Evolutionary conservation across 2,888 invertebrate genomes (phyloP), one percentile per base, ranked within the genome.

Genomic region (Dasypolia templi): DNA sequence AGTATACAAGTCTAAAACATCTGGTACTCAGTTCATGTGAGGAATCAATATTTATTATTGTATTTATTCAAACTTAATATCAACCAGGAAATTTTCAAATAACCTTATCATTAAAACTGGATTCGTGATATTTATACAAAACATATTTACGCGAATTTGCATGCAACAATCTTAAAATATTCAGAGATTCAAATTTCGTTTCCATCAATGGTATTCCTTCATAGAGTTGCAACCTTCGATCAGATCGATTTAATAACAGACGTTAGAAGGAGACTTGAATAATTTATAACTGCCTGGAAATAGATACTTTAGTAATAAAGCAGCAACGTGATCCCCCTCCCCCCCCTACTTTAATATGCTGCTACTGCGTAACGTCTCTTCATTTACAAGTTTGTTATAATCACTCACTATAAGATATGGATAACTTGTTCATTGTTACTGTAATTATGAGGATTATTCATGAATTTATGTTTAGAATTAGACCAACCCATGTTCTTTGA

Each of bases 211-310:
- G 4, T 35, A 42, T 51, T 39, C 9, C n/a, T 64, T 71, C 44
- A 6, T 68, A 29, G 51, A 65, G 46, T 17, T 68, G 42, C 67
- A 81, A 59, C 67, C 70, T 56, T 70, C 75, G 29, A 44, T 65
- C 42, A 11, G 53, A 77, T 83, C 83, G 80, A 83, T 80, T 46
- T 75, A 75, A 81, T 79, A 71, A 71, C 59, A 65, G 59, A 32
- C 44, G 11, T 71, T 76, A 68, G 55, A 84, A 49, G 69, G 39
- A 64, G 42, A 64, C 63, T 46, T 81, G 68, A 63, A 72, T 81
- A 63, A 81, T 84, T 72, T 44, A 84, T 81, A 51, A 44, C 26
- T 39, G 65, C 53, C 67, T 61, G 73, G 77, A 74, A 77, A 77
- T 84, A 66, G 65, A 72, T 69, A 84, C 65, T 77, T 73, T 63